Conservation (phyloP, 2,888 invertebrate genomes). For the Coremacera marginata region DNA sequence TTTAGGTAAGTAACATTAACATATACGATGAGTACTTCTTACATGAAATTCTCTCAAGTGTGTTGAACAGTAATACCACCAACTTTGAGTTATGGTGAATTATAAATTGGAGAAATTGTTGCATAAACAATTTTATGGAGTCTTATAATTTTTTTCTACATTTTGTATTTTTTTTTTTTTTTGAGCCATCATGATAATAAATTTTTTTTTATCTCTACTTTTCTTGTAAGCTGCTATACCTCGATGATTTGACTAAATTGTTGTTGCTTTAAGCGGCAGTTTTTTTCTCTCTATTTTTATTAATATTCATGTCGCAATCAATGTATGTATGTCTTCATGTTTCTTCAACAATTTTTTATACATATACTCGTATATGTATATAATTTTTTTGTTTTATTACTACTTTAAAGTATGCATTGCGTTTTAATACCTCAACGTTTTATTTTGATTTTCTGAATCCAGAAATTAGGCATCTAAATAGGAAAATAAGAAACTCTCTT, state of each 20-base stretch:
- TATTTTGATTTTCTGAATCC: too few relatives aligned
- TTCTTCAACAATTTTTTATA: too few relatives aligned
- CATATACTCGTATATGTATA: too few relatives aligned
- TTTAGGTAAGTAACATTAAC: constrained; percentile 59
- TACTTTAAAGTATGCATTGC: too few relatives aligned
- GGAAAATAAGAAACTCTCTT: too few relatives aligned
- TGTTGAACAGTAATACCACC: neutral
- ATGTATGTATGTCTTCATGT: neutral
- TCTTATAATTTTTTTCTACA: neutral
- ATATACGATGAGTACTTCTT: too few relatives aligned
- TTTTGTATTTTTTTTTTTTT: neutral
- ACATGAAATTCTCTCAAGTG: too few relatives aligned
- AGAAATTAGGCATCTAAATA: too few relatives aligned
- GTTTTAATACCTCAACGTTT: too few relatives aligned
- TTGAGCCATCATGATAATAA: neutral
- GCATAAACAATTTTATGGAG: neutral
- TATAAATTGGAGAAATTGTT: neutral
- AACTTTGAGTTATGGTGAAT: neutral
- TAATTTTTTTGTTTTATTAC: too few relatives aligned
- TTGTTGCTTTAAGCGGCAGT: neutral
- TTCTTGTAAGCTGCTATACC: neutral
- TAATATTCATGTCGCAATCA: neutral
- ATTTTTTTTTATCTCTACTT: neutral
- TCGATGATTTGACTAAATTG: neutral
- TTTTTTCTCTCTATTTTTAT: neutral